Evolutionary conservation across 1,140 invertebrate genomes (phyloP), one percentile per base, ranked within the genome.

Genomic region (Zaprionus capensis): DNA sequence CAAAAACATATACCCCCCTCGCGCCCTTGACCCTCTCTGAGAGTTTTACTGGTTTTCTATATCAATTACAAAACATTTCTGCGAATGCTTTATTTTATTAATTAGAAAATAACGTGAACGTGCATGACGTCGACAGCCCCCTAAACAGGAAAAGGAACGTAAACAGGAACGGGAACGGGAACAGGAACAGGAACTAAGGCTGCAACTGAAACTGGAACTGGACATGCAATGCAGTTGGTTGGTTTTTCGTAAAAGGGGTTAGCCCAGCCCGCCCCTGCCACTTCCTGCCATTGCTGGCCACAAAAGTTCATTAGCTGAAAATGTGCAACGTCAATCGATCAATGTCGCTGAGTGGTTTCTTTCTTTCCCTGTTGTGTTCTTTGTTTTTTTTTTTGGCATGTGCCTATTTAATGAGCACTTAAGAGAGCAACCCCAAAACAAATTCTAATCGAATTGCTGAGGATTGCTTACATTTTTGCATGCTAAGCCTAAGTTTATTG

Each of bases 221-320:
- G 55, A 77, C 75, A 75, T 78, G 84, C 83, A 81, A 62, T 72
- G 73, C 79, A 65, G 55, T 67, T 51, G 26, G 22, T 4, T 57
- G 31, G 44, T n/a, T 44, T 55, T 11, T 44, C 15, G 15, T 5
- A 2, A 7, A 24, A 20, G 34, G 31, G 59, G 51, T 56, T 61
- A 41, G 49, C 15, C 36, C 36, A 38, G 49, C n/a, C 36, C 36
- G 4, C 24, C 36, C 41, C 1, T 26, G 53, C 58, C 12, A 58
- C 65, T 69, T 51, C 17, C 57, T 44, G 46, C 75, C n/a, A 78
- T 66, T 71, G 80, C 82, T 67, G 82, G 64, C 83, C 73, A 58
- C 84, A 81, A 78, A 76, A 71, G 61, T 76, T 78, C 76, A 91
- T 90, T 91, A 90, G 82, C 67, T 51, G 56, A 49, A 82, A 74